Conservation (phyloP, 2,888 invertebrate genomes). For the Pyrgus malvae region DNA sequence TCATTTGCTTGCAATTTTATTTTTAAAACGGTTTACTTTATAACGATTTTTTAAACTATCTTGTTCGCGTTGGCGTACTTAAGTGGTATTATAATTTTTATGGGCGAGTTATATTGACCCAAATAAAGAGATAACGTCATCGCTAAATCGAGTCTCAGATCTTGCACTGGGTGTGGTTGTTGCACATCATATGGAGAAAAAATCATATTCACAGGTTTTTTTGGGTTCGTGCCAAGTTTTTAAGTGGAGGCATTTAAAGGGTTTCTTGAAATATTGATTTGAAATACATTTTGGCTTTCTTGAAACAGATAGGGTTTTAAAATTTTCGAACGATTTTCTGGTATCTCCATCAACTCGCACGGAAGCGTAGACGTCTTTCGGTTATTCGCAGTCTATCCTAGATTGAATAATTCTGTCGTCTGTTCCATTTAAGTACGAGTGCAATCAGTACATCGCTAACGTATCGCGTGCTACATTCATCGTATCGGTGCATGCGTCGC, state of each 20-base stretch:
- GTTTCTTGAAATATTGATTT: neutral
- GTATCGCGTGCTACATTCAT: slow-evolving; percentile 48
- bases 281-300: neutral
- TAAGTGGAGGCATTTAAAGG: slow-evolving; percentile 5
- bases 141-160: slow-evolving; percentile 50
- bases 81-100: slow-evolving; percentile 59
- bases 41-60: slow-evolving; percentile 11
- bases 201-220: neutral
- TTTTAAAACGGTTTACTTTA: slow-evolving; percentile 4
- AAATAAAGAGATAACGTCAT: slow-evolving; percentile 71
- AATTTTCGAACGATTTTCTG: no score
- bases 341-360: no score
- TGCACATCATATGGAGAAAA: slow-evolving; percentile 36
- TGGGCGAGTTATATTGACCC: slow-evolving; percentile 69
- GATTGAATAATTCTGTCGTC: neutral
- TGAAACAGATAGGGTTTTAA: neutral
- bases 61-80: slow-evolving; percentile 25
- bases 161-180: slow-evolving; percentile 58
- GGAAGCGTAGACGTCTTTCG: no score
- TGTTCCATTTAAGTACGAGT: neutral
- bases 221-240: slow-evolving; percentile 10
- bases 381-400: no score
- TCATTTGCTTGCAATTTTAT: neutral
- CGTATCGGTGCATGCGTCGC: slow-evolving; percentile 54
- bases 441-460: neutral